A percentile compares a stretch with the other conserved stretches of the same genome.
Evolutionary conservation across 1,140 invertebrate species (phyloP).

Genomic region (Neodiprion virginianus): DNA sequence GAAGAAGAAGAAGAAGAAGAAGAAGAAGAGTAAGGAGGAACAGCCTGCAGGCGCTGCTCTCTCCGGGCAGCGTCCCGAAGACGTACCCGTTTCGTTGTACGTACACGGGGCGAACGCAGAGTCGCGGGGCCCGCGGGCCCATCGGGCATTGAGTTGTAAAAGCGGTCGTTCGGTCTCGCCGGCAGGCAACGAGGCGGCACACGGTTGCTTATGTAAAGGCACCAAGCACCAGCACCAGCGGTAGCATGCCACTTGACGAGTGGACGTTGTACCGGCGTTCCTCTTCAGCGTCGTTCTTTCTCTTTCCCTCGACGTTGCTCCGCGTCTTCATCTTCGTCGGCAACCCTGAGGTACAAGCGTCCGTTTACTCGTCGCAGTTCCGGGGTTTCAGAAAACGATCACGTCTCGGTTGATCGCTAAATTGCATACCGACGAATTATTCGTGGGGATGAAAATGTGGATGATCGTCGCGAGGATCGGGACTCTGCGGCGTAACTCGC

Average conservation of each 20-base stretch:
- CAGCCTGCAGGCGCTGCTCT: too few relatives aligned
- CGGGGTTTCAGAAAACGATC: constrained; percentile 5
- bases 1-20: neutral
- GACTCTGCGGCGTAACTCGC: neutral
- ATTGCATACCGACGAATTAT: neutral
- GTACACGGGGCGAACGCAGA: constrained; percentile 19
- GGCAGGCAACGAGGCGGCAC: constrained; percentile 59
- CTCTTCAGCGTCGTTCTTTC: constrained; percentile 47
- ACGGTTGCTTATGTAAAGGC: constrained; percentile 61
- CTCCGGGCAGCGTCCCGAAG: constrained; percentile 14
- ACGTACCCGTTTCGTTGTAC: constrained; percentile 2
- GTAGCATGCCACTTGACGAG: constrained; percentile 62
- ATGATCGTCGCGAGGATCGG: constrained; percentile 10
- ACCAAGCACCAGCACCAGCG: constrained; percentile 18
- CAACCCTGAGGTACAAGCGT: neutral
- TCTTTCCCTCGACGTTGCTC: constrained; percentile 38
- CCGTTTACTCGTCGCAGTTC: neutral
- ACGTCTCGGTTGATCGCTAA: constrained; percentile 17
- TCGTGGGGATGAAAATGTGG: constrained; percentile 27
- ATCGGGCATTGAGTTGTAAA: constrained; percentile 62
- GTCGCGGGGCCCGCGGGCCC: constrained; percentile 41
- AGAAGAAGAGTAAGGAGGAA: too few relatives aligned
- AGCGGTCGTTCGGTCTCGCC: constrained; percentile 54
- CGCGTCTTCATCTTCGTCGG: constrained; percentile 32
- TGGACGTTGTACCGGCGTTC: constrained; percentile 58